Conservation (phyloP, 2,113 vertebrate genomes). For the Rhinolophus ferrumequinum region DNA sequence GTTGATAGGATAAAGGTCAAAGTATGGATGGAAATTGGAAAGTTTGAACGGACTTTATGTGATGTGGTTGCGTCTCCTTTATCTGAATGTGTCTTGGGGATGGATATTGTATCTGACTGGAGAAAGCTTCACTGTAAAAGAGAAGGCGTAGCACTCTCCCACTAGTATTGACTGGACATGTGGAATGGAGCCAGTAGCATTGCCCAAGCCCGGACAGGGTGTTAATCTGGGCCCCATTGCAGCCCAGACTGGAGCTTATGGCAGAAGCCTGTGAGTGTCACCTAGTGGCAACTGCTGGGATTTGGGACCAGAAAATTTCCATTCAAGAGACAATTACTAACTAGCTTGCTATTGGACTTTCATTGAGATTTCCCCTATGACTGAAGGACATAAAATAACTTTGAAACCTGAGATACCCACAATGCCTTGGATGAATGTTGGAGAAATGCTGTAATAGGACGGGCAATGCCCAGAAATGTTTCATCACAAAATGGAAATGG, state of each 20-base stretch:
- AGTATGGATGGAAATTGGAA: background rate
- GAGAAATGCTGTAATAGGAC: background rate
- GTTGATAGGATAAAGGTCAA: background rate
- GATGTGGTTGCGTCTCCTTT: background rate
- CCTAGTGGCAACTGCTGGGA: slow-evolving; percentile 17
- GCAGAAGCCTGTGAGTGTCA: background rate
- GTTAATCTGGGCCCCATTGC: background rate
- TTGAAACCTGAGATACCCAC: background rate
- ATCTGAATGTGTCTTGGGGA: background rate
- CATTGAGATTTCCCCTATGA: background rate
- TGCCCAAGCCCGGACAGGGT: background rate
- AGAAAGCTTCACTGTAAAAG: background rate
- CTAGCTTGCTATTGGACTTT: background rate
- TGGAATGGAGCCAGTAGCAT: background rate
- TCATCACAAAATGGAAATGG: background rate
- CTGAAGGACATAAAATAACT: background rate
- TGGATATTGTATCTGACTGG: background rate
- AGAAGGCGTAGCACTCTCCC: background rate
- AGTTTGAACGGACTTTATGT: background rate
- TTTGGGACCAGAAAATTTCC: background rate
- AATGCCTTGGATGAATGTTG: background rate
- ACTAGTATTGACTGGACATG: background rate
- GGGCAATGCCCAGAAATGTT: background rate
- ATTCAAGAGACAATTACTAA: background rate
- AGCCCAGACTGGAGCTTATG: background rate